Percentiles rank a stretch among this genome's conserved stretches.
These are phyloP conservation scores for Drosophila stalkeri DNA, from an alignment of 2,888 invertebrate genomes.

Conservation along the genomic window DNA sequence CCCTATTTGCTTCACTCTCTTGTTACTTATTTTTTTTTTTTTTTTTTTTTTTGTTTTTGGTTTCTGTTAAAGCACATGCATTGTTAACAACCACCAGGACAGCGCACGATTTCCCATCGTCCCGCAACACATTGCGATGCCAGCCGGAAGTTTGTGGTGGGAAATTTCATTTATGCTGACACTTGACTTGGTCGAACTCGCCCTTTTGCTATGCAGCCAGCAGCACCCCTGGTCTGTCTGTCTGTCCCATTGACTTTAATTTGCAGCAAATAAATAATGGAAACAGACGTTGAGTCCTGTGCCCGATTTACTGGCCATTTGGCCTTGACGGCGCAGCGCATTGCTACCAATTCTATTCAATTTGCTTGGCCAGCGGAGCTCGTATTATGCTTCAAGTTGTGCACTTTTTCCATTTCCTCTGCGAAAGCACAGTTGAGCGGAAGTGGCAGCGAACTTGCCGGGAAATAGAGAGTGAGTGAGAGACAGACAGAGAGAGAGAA, in stretches of 20 bases:
- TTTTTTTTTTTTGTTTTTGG: neutral
- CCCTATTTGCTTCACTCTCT: constrained; percentile 15
- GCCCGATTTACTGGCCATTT: constrained; percentile 64
- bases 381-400: constrained; percentile 67
- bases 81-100: constrained; percentile 60
- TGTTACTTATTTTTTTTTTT: constrained; percentile 16
- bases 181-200: constrained; percentile 73
- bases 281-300: constrained; percentile 62
- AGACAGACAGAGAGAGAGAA: constrained; percentile 2
- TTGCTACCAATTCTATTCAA: constrained; percentile 46
- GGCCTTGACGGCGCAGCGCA: constrained; percentile 60
- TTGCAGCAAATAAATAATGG: constrained; percentile 79
- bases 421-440: constrained; percentile 51
- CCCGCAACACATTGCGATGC: constrained; percentile 35
- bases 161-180: constrained; percentile 82
- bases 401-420: constrained; percentile 72
- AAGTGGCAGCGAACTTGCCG: constrained; percentile 33
- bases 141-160: constrained; percentile 82
- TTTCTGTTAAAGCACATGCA: constrained; percentile 64
- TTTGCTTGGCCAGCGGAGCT: constrained; percentile 42
- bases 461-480: constrained; percentile 9
- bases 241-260: constrained; percentile 57
- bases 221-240: constrained; percentile 1
- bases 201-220: constrained; percentile 21
- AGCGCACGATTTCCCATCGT: neutral